Conservation (phyloP, 2,113 vertebrate species). For the Phyllostomus discolor region DNA sequence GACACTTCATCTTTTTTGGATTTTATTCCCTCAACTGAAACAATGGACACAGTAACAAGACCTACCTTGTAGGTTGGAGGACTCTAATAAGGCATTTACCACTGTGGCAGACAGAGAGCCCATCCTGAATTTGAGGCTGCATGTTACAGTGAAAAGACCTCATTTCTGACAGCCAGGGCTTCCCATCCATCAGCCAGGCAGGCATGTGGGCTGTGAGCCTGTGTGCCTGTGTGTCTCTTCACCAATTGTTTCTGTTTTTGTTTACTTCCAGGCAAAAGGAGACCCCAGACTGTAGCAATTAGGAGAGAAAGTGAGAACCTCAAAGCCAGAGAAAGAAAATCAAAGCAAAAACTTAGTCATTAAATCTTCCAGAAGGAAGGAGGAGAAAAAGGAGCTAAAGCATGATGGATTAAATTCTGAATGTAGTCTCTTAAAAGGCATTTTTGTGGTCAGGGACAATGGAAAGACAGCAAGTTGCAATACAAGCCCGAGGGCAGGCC, state of each 20-base stretch:
- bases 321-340: slow-evolving; percentile 58
- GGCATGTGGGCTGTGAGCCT: not conserved
- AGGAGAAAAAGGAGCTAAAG: slow-evolving; percentile 24
- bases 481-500: slow-evolving; percentile 57
- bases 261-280: slow-evolving; percentile 65
- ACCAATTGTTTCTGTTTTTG: slow-evolving; percentile 65
- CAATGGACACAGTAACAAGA: not conserved
- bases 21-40: not conserved
- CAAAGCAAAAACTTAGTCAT: slow-evolving; percentile 56
- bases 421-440: slow-evolving; percentile 59
- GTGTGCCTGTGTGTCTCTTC: not conserved
- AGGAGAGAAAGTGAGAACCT: slow-evolving; percentile 68
- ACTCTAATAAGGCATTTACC: not conserved
- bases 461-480: slow-evolving; percentile 66
- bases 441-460: slow-evolving; percentile 66
- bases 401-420: slow-evolving; percentile 63
- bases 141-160: not conserved
- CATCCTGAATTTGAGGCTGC: not conserved
- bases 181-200: not conserved
- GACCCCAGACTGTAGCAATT: slow-evolving; percentile 67
- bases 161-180: not conserved
- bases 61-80: not conserved
- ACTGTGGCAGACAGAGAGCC: not conserved
- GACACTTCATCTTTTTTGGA: not conserved
- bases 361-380: slow-evolving; percentile 58